phyloP scores from a whole-genome alignment of 2,113 vertebrate species.

The Stegastes partitus region DNA sequence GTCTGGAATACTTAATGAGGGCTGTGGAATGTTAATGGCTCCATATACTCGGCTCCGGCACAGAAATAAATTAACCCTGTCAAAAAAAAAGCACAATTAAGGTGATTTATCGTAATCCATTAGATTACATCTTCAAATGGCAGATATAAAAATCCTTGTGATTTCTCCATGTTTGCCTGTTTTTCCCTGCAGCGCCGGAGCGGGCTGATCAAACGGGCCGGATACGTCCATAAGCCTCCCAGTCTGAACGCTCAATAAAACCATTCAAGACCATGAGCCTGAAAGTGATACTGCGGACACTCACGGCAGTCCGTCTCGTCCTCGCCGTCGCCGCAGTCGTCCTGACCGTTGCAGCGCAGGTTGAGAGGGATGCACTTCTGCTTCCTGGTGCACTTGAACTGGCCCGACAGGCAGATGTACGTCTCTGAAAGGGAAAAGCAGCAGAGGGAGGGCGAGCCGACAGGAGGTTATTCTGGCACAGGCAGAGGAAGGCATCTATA shows the following conservation, averaged over 20 bases:
- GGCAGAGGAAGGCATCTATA: not conserved
- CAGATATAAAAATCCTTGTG: not conserved
- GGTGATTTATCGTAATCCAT: not conserved
- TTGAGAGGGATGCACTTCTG: conserved; percentile 97
- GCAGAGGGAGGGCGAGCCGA: not conserved
- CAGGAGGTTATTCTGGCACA: not conserved
- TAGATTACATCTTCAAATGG: not conserved
- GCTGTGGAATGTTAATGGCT: conserved; percentile 29
- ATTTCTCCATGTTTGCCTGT: not conserved
- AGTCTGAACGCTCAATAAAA: conserved; percentile 13
- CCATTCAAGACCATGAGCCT: conserved; percentile 20
- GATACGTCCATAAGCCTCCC: not conserved
- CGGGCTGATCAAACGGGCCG: not conserved
- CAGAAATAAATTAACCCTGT: conserved; percentile 4
- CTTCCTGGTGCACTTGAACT: conserved; percentile 96
- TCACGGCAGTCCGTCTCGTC: conserved; percentile 98
- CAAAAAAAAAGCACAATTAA: not conserved
- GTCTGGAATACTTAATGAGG: conserved; percentile 54
- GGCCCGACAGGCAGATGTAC: conserved; percentile 95
- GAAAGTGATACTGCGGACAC: conserved; percentile 50
- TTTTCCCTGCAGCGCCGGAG: not conserved
- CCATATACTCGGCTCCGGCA: conserved; percentile 7
- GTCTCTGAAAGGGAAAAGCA: conserved; percentile 86
- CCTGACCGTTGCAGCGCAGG: conserved; percentile 96
- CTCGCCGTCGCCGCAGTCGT: conserved; percentile 96